Evolutionary conservation across 2,113 vertebrate genomes (phyloP).

Genomic region (Psittacus erithacus): DNA sequence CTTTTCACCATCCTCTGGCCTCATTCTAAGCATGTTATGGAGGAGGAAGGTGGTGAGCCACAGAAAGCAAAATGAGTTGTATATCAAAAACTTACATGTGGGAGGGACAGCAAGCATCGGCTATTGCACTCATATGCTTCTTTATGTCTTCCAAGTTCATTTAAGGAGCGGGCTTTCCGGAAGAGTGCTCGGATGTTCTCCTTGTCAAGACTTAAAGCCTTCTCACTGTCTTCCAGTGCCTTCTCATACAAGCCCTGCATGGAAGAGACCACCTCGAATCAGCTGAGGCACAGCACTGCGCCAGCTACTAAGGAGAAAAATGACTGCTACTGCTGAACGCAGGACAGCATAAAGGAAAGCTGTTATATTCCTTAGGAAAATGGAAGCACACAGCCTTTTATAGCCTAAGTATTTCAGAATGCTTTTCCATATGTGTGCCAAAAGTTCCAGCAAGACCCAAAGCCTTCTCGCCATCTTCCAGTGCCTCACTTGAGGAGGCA

Average conservation of each 20-base stretch:
- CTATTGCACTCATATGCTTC: conserved; percentile 92
- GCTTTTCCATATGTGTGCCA: neutral
- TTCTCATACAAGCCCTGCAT: conserved; percentile 83
- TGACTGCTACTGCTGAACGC: no score
- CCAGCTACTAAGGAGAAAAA: no score
- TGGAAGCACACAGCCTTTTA: neutral
- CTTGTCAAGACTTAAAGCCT: conserved; percentile 79
- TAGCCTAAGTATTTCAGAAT: neutral
- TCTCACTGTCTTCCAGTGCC: conserved; percentile 86
- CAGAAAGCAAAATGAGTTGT: neutral
- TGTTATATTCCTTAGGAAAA: neutral
- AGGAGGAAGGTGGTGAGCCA: neutral
- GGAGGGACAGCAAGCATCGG: conserved; percentile 82
- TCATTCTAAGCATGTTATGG: neutral
- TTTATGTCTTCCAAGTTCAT: conserved; percentile 84
- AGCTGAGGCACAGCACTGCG: neutral
- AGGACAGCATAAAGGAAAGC: neutral
- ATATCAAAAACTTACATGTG: conserved; percentile 80
- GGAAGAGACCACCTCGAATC: neutral
- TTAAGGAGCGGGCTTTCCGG: conserved; percentile 89
- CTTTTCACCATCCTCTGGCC: neutral
- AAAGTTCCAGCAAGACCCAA: neutral
- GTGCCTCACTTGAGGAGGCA: neutral
- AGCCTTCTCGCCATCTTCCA: neutral
- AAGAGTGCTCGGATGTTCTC: conserved; percentile 86